Base-by-base conservation (phyloP, 2,113 vertebrate genomes). In the Megaceryle torquata region DNA sequence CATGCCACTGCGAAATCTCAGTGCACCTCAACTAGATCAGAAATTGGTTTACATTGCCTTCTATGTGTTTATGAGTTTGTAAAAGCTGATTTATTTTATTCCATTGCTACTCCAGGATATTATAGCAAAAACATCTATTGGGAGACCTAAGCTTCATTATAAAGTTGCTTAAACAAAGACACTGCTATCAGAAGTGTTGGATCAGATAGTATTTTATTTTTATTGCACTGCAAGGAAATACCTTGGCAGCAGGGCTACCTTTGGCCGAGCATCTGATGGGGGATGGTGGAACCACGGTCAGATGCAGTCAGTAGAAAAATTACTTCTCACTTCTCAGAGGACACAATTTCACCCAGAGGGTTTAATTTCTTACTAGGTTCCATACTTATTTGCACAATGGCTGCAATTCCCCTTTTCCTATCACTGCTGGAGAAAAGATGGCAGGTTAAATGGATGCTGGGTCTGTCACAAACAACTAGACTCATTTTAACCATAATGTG, bases 41-140 rank as follows among this genome's bases (percentile, higher is more conserved):
- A 96, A 97, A 97, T 97, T 96, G 96, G 93, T 96, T 97, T 94
- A 96, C 90, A 90, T 80, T 96, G 72, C 90, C 82, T 92, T 88
- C 94, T 88, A 80, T 89, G 91, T 96, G 96, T 96, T 96, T 96
- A 90, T 93, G 95, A 81, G 93, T 96, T 96, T 74, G 93, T 95
- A 94, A 96, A 95, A 96, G 77, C 80, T 93, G 96, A 89, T 93
- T 95, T 97, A 93, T 95, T 95, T 91, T 57, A 91, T 89, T 41
- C 82, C 7, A 9, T 82, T 90, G 83, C 88, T 83, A 87, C 91
- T 88, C 43, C 6, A 82, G 61, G 88, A 84, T 89, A 95, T 96
- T 93, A 91, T 3, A 48, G 54, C 95, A 59, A 86, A 94, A 82
- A 59, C 65, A 88, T 57, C 93, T 95, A 13, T n/a, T 74, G 94